These are phyloP conservation scores for Pogoniulus pusillus DNA, from an alignment of 2,797 vertebrate species.

Conservation along the genomic window DNA sequence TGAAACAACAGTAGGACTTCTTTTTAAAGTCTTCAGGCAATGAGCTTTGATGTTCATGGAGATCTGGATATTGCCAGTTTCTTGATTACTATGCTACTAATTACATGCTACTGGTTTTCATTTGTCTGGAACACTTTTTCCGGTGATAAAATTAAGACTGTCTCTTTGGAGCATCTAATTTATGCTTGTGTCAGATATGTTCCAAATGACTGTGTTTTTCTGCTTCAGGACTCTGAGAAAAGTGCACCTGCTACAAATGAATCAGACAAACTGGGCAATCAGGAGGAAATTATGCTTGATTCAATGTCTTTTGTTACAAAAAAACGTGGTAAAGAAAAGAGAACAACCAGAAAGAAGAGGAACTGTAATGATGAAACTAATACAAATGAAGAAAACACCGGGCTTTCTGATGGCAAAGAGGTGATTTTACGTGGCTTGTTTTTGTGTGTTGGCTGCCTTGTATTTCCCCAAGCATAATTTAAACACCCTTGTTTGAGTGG, in stretches of 20 bases:
- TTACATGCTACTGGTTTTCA: background rate
- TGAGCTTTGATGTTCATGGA: background rate
- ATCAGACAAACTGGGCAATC: background rate
- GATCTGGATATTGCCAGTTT: background rate
- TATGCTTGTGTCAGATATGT: background rate
- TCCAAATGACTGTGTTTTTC: background rate
- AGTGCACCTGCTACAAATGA: background rate
- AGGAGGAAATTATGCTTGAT: background rate
- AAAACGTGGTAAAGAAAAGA: conserved; percentile 63
- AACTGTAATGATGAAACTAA: background rate
- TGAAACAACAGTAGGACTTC: background rate
- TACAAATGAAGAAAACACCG: background rate
- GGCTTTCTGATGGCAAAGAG: conserved; percentile 14
- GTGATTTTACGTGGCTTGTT: background rate
- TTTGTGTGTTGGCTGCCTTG: background rate
- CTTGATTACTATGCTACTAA: background rate
- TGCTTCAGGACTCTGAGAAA: conserved; percentile 61
- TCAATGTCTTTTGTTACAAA: conserved; percentile 72
- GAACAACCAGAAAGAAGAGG: conserved; percentile 60
- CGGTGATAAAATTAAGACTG: background rate
- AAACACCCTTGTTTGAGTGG: background rate
- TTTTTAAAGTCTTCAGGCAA: background rate
- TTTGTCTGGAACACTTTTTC: background rate
- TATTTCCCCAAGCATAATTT: background rate
- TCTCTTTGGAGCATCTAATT: background rate